phyloP scores from a whole-genome alignment of 2,113 vertebrate genomes.

The Hippocampus guttulatus region DNA sequence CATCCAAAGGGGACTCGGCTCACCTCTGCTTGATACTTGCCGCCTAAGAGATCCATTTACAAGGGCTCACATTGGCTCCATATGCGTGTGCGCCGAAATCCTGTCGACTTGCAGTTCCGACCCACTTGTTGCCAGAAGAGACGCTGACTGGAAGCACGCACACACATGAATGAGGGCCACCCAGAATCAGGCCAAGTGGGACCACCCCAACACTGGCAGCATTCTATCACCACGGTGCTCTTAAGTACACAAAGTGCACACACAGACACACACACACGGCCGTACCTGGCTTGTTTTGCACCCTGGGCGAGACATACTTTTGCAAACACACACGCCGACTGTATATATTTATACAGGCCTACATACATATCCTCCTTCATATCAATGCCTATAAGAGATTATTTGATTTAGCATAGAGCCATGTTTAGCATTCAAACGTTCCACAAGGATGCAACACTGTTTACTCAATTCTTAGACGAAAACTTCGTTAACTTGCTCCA shows the following conservation, averaged over 20 bases:
- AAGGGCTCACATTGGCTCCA: neutral
- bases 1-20: neutral
- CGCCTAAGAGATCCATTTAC: neutral
- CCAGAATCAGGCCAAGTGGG: neutral
- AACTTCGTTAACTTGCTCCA: too few species aligned
- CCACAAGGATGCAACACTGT: too few species aligned
- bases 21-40: neutral
- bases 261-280: neutral
- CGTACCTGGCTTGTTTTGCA: too few species aligned
- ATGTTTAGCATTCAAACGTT: too few species aligned
- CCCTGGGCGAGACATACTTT: too few species aligned
- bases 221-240: neutral
- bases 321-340: too few species aligned
- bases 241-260: neutral
- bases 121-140: slow-evolving; percentile 59
- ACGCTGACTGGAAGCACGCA: slow-evolving; percentile 54
- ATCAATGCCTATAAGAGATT: too few species aligned
- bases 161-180: slow-evolving; percentile 6
- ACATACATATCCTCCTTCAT: too few species aligned
- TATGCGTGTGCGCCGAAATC: neutral
- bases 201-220: slow-evolving; percentile 3
- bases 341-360: too few species aligned
- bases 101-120: slow-evolving; percentile 32
- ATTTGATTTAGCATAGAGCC: too few species aligned
- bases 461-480: too few species aligned